Base-by-base conservation (phyloP, 2,888 invertebrate species). In the Trypoxylon attenuatum region DNA sequence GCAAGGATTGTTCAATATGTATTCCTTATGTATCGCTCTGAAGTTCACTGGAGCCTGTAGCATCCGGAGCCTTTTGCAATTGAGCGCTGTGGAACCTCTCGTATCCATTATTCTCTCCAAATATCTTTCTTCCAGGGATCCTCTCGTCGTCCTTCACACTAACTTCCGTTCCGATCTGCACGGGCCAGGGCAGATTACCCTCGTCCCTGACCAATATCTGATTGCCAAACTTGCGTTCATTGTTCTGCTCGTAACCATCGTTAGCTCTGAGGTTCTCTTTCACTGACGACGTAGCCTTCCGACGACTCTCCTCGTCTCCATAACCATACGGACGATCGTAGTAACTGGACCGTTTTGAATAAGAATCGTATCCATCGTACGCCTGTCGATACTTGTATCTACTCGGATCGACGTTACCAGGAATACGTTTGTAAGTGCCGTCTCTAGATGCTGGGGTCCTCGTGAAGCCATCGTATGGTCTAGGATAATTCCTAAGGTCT, bases 71-170 rank as follows among this genome's bases (percentile, higher is more conserved):
- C 4, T 77, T 77, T 18, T 79, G 79, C 18, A 79, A 16, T 42
- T 79, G 79, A 0, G 76, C 78, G 10, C 66, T 81, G 10, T 82
- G 80, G 51, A 83, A 83, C 39, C 83, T 80, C 41, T 83, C 79
- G 55, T 81, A 85, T 0, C 77, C 77, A 10, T 81, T 77, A 2
- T 65, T 73, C 2, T 83, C 82, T 2, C 82, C 84, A 16, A 83
- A 86, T 45, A 82, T 79, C 55, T 83, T 83, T 33, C 86, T 79
- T 0, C 85, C 86, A 10, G 85, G 67, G 33, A 84, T 75, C 29
- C 84, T 80, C 5, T 85, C 84, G 39, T 82, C 82, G 2, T 85
- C 82, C 56, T 85, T 87, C n/a, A 85, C 78, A 56, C 70, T 86
- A 1, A 85, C 77, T 53, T 87, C 84, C 0, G 86, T 78, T 2